These are phyloP conservation scores for Tokudaia muenninki DNA, from an alignment of 2,797 vertebrate species.

Conservation along the genomic window DNA sequence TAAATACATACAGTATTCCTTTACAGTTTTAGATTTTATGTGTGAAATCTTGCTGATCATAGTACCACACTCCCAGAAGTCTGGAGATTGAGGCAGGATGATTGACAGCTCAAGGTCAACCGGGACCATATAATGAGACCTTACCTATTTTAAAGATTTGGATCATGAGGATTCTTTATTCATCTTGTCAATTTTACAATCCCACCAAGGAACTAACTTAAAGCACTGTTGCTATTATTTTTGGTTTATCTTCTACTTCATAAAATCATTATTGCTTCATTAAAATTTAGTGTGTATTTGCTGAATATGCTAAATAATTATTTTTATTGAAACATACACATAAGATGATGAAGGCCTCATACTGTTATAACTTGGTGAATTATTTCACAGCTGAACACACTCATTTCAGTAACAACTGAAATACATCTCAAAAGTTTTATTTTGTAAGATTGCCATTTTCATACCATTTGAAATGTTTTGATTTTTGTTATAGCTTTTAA, in stretches of 20 bases:
- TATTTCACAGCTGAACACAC: neutral
- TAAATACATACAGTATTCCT: neutral
- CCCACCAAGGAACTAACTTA: neutral
- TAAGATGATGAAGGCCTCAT: neutral
- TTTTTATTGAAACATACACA: slow-evolving; percentile 15
- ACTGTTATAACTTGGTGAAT: neutral
- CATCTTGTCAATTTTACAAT: neutral
- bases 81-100: neutral
- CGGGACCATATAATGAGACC: too few relatives aligned
- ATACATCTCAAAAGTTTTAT: neutral
- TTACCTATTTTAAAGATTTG: neutral
- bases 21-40: slow-evolving; percentile 20
- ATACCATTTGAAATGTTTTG: neutral
- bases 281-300: neutral
- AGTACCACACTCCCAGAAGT: neutral
- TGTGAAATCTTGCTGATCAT: neutral
- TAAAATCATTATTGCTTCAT: neutral
- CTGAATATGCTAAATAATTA: neutral
- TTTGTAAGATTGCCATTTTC: neutral
- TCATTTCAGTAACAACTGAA: neutral
- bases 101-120: neutral
- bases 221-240: neutral
- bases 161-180: neutral
- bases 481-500: neutral
- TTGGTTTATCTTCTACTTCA: slow-evolving; percentile 26